These are phyloP conservation scores for Prunella himalayana DNA, from an alignment of 2,113 vertebrate species.

Conservation along the genomic window DNA sequence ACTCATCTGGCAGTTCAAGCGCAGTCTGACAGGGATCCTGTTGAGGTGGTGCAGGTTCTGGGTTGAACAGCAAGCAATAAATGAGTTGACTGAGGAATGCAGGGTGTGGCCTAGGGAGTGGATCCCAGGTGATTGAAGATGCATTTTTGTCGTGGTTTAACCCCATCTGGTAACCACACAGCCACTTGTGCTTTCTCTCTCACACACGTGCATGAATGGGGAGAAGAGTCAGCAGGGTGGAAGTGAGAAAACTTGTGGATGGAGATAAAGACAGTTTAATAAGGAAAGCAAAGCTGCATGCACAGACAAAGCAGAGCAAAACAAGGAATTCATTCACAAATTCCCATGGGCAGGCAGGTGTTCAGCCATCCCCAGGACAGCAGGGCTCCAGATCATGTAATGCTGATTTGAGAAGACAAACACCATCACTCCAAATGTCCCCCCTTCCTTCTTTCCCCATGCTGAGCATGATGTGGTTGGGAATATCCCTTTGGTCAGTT, in stretches of 20 bases:
- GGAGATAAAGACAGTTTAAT: neutral
- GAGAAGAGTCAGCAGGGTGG: neutral
- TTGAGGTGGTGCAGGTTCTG: neutral
- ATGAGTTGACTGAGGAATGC: neutral
- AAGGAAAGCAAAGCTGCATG: neutral
- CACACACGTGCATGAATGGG: fast-evolving
- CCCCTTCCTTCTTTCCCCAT: neutral
- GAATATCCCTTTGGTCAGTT: neutral
- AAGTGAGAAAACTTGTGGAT: neutral
- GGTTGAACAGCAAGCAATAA: neutral
- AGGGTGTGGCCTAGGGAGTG: neutral
- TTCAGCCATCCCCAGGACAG: neutral
- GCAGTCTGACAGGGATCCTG: neutral
- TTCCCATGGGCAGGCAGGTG: neutral
- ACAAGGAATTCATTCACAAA: neutral
- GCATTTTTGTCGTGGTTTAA: neutral
- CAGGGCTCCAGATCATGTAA: neutral
- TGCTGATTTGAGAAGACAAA: neutral
- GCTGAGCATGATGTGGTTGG: neutral
- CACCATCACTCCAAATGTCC: fast-evolving
- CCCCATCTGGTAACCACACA: neutral
- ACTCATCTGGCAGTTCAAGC: fast-evolving
- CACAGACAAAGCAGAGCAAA: neutral
- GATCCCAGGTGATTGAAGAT: neutral
- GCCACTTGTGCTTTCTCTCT: neutral